Base-by-base conservation (phyloP, 2,888 invertebrate species). In the Acronicta leporina region DNA sequence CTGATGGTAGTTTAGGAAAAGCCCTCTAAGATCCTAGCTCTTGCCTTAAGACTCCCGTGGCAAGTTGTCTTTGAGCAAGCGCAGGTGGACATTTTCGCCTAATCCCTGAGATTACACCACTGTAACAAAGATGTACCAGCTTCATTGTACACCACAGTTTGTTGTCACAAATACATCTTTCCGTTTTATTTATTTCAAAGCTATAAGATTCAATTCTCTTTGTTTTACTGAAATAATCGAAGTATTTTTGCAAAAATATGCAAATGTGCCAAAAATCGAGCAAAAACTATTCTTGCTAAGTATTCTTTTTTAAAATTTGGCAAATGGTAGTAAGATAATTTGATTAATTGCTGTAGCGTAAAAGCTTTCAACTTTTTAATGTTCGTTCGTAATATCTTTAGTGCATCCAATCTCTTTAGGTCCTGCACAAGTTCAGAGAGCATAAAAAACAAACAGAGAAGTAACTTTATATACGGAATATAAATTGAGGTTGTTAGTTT, bases 351-450 rank as follows among this genome's bases (percentile, higher is more conserved):
- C 7, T 38, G 2, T 16, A 27, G 15, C 11, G 10, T 15, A 14
- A 1, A 10, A 68, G 45, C 15, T 49, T 46, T 51, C 11, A 42
- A n/a, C 13, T 50, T 46, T 41, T 35, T 16, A 16, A 1, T 61
- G n/a, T 44, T 48, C 40, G 35, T 40, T 44, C 11, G 41, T 41
- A 44, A 41, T 41, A 54, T 63, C 5, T 52, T 10, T 43, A 46
- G 33, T 53, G 14, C 25, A 54, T n/a, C 38, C 54, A 63, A 63
- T 68, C 53, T 49, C 42, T 69, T 64, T 40, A 42, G 8, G 16
- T 52, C 30, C 20, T 6, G 2, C 30, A 11, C 44, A 35, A 11
- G 44, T 49, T 27, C 9, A 10, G 27, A 46, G 16, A 59, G 38
- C 13, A 25, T 43, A 20, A 2, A 40, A 45, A 45, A 49, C 8